Base-by-base conservation (phyloP, 2,113 vertebrate species). In the Myxocyprinus asiaticus region DNA sequence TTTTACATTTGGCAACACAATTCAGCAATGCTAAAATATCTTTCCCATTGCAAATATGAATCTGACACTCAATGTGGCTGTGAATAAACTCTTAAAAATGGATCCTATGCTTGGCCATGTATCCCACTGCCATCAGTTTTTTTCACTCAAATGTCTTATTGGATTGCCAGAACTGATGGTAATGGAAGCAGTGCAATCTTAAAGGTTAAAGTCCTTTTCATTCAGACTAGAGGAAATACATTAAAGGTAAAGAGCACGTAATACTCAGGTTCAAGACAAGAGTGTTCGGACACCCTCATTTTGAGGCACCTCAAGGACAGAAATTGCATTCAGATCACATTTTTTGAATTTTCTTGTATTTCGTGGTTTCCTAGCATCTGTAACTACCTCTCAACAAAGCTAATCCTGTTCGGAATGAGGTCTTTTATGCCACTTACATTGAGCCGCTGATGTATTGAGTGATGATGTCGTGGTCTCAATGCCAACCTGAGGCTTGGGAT, bases 401-500 rank as follows among this genome's bases (percentile, higher is more conserved):
- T 89, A 83, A 86, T 81, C 78, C 88, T 81, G 88, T 62, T 59
- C 45, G 64, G 67, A 86, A 81, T 76, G 4, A 79, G 61, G 58
- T 81, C 75, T 81, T 84, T 84, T 62, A 75, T 81, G 45, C 47
- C 47, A 51, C 67, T 66, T 67, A 80, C 64, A 80, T 64, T 68
- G 17, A 48, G 51, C 0, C n/a, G 77, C 82, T 81, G 85, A 90
- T 80, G 86, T 83, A 15, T 81, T 64, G 63, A 42, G 80, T 42
- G 15, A 1, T 91, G 90, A 94, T 85, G 84, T 93, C 81, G 86
- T 0, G 7, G 91, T 93, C 91, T 86, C 91, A 85, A 73, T 88
- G 89, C 87, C 59, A 84, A 94, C 91, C 85, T 15, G 22, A 79
- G 69, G 80, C 71, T 81, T 63, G 53, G 79, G 65, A 74, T 68